Evolutionary conservation across 2,888 invertebrate species (phyloP).

Genomic region (Caenorhabditis sinica): DNA sequence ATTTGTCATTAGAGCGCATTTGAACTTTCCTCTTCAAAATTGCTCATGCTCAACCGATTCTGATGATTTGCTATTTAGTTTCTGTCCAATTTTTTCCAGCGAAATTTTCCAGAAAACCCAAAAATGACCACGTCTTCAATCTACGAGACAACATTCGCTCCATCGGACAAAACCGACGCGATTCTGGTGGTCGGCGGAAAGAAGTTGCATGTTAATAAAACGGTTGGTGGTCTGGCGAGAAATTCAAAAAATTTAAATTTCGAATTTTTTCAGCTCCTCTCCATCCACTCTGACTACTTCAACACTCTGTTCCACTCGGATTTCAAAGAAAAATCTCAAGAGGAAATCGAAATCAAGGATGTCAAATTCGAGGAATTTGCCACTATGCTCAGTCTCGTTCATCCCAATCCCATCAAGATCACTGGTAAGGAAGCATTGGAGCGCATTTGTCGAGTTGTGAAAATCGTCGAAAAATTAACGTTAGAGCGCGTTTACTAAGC

Average conservation of each 20-base stretch:
- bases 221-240: conserved; percentile 54
- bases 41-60: too few species aligned
- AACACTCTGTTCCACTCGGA: too few species aligned
- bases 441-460: too few species aligned
- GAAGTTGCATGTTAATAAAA: conserved; percentile 75
- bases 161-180: conserved; percentile 67
- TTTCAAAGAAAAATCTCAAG: conserved; percentile 33
- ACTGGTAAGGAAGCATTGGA: neutral
- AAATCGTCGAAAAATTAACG: too few species aligned
- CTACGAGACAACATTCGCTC: neutral
- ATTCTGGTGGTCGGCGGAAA: conserved; percentile 77
- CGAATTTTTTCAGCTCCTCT: conserved; percentile 20
- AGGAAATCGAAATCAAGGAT: conserved; percentile 27
- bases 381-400: neutral
- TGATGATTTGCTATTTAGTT: too few species aligned
- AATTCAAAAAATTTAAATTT: neutral
- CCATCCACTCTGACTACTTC: conserved; percentile 29
- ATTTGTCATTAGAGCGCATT: too few species aligned
- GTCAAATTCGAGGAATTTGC: conserved; percentile 20
- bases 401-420: neutral
- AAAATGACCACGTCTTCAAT: neutral
- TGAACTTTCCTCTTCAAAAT: too few species aligned
- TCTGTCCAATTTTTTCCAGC: too few species aligned
- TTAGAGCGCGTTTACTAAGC: too few species aligned
- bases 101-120: too few species aligned